These are phyloP conservation scores for Epistrophella euchroma DNA, from an alignment of 2,888 invertebrate species.

Conservation along the genomic window DNA sequence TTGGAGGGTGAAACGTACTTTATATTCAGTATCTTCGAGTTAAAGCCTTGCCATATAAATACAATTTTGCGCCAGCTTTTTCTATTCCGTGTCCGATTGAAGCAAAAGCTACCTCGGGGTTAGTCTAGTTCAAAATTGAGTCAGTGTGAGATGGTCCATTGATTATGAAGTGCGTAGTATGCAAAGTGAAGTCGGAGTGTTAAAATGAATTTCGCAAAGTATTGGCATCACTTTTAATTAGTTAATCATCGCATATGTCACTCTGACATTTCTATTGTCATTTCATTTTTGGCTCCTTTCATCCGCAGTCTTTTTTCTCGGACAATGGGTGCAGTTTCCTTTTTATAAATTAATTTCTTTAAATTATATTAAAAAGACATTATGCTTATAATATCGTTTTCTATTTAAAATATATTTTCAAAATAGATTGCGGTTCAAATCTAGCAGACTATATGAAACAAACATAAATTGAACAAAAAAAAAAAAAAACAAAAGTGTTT, in stretches of 20 bases:
- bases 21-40: too few species aligned
- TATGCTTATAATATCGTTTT: slow-evolving; percentile 42
- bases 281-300: slow-evolving; percentile 26
- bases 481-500: slow-evolving; percentile 39
- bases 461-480: slow-evolving; percentile 45
- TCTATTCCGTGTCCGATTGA: too few species aligned
- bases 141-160: too few species aligned
- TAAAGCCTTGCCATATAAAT: too few species aligned
- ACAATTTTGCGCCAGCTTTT: too few species aligned
- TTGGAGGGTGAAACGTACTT: too few species aligned
- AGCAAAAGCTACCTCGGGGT: too few species aligned
- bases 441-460: background rate
- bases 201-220: too few species aligned
- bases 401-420: slow-evolving; percentile 22
- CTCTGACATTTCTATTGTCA: slow-evolving; percentile 62
- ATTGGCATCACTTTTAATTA: background rate
- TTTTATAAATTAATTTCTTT: slow-evolving; percentile 64
- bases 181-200: too few species aligned
- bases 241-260: background rate
- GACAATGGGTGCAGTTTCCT: slow-evolving; percentile 74
- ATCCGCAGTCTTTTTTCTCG: slow-evolving; percentile 54
- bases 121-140: too few species aligned
- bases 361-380: slow-evolving; percentile 32
- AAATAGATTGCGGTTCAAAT: slow-evolving; percentile 13
- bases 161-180: too few species aligned